Base-by-base conservation (phyloP, 2,888 invertebrate species). In the Troides helena region DNA sequence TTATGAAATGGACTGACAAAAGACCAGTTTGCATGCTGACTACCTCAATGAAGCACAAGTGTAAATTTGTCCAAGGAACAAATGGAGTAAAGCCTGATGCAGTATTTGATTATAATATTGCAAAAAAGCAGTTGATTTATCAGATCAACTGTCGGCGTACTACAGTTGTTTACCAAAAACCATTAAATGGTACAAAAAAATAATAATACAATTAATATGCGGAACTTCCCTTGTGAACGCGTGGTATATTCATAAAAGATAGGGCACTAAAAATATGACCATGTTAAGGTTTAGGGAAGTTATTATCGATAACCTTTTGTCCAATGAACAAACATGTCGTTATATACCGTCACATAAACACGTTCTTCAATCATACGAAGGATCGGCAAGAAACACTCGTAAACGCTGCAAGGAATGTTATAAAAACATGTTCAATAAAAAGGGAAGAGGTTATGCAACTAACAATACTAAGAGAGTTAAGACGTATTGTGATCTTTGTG, bases 1-100 rank as follows among this genome's bases (percentile, higher is more conserved):
- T 76, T 57, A 39, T 77, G 23, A 75, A 75, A 73, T 75, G 75
- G 74, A 63, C 71, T 46, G 76, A 77, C 63, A 75, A 76, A 72
- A 69, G 76, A 59, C 71, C 30, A 65, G 68, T 73, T 59, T 17
- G 23, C n/a, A 73, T 71, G 71, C 57, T 71, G n/a, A 64, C 68
- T 63, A 72, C 71, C 6, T 58, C 2, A 50, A 50, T 17, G n/a
- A 23, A 63, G n/a, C 53, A 63, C 53, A 25, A 46, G 23, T 63
- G 63, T 50, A 50, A 46, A 63, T 63, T 63, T 50, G 53, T 63
- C 53, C 50, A 63, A 63, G 53, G 53, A 63, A 63, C 50, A 63
- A 21, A 50, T 23, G 63, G 50, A 63, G 21, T 63, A 50, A 46
- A 63, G 53, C 63, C 63, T 23, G 63, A 63, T 63, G 50, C 53